Evolutionary conservation across 2,888 invertebrate species (phyloP).

Genomic region (Acholoe squamosa): DNA sequence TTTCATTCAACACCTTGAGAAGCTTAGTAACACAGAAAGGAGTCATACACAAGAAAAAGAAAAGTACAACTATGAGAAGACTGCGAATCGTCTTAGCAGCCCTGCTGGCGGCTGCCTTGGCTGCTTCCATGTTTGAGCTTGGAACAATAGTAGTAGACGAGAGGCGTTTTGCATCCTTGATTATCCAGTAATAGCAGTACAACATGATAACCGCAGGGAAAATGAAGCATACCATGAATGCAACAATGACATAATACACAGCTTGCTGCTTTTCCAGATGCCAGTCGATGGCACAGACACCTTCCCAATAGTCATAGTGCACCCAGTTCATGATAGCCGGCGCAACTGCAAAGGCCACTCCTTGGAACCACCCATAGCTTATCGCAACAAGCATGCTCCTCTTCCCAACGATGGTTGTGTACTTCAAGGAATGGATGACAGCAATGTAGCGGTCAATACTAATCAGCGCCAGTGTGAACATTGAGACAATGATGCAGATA

Average conservation of each 20-base stretch:
- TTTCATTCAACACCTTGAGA: constrained; percentile 75
- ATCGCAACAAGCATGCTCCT: constrained; percentile 71
- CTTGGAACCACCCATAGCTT: constrained; percentile 79
- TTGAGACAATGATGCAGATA: constrained; percentile 81
- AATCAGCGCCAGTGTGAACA: constrained; percentile 81
- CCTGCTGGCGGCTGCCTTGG: constrained; percentile 64
- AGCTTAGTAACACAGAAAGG: constrained; percentile 82
- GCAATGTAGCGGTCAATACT: constrained; percentile 81
- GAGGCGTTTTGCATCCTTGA: constrained; percentile 58
- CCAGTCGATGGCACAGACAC: constrained; percentile 81
- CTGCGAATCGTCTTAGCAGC: constrained; percentile 74
- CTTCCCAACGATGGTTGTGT: constrained; percentile 72
- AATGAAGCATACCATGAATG: constrained; percentile 78
- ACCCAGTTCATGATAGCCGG: constrained; percentile 78
- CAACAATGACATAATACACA: constrained; percentile 77
- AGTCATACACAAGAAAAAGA: constrained; percentile 81
- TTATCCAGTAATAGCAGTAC: constrained; percentile 75
- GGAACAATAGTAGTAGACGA: background rate
- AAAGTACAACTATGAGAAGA: constrained; percentile 79
- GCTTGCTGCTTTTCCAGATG: constrained; percentile 72
- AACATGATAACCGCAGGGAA: constrained; percentile 76
- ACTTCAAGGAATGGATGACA: constrained; percentile 77
- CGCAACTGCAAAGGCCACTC: constrained; percentile 75
- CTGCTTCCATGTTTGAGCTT: background rate
- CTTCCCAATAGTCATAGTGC: constrained; percentile 82